phyloP scores from a whole-genome alignment of 2,888 invertebrate species.

The Schizotus pectinicornis region DNA sequence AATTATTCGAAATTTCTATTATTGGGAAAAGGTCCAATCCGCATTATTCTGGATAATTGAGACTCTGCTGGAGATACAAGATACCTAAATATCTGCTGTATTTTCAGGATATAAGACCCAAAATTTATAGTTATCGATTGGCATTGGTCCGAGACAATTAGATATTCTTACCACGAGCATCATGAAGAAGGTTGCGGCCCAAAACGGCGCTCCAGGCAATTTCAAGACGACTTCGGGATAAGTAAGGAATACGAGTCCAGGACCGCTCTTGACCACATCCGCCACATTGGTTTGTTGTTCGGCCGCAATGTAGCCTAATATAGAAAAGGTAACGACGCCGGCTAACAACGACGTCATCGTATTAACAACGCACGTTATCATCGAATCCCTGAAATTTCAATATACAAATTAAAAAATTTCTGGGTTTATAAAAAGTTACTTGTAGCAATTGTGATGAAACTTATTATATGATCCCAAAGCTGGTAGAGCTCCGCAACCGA shows the following conservation, averaged over 20 bases:
- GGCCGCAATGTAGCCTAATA: slow-evolving; percentile 72
- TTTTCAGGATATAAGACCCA: background rate
- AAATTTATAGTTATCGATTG: background rate
- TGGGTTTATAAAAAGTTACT: slow-evolving; percentile 55
- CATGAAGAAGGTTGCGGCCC: slow-evolving; percentile 75
- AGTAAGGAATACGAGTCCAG: slow-evolving; percentile 76
- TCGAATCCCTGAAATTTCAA: slow-evolving; percentile 65
- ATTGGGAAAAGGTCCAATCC: no score
- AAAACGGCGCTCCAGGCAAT: slow-evolving; percentile 72
- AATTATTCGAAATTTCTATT: no score
- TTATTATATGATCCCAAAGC: slow-evolving; percentile 78
- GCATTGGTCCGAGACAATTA: background rate
- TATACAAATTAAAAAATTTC: background rate
- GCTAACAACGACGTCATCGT: slow-evolving; percentile 75
- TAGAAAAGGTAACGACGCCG: slow-evolving; percentile 78
- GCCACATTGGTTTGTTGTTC: slow-evolving; percentile 61
- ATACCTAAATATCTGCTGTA: background rate
- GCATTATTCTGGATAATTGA: background rate
- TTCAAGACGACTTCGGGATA: slow-evolving; percentile 78
- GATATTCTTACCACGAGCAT: slow-evolving; percentile 66
- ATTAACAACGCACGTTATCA: slow-evolving; percentile 75
- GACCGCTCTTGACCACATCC: slow-evolving; percentile 67
- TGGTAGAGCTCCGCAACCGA: slow-evolving; percentile 77
- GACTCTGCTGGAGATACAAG: no score
- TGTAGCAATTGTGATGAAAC: slow-evolving; percentile 78